Conservation (phyloP, 2,113 vertebrate genomes). For the Steatornis caripensis region DNA sequence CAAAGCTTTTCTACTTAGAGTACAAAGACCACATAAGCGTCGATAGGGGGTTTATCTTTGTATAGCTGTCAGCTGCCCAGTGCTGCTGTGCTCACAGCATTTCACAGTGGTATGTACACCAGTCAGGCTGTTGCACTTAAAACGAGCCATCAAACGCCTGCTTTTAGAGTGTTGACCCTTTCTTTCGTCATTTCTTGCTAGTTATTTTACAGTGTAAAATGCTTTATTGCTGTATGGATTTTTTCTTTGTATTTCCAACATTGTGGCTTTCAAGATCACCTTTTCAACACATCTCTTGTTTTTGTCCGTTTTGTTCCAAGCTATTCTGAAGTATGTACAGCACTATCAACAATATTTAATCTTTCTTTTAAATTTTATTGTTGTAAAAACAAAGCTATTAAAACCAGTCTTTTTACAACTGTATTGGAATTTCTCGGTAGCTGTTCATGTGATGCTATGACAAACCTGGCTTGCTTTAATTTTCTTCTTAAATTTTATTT, state of each 20-base stretch:
- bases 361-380: constrained; percentile 69
- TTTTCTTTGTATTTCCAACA: constrained; percentile 10
- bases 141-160: constrained; percentile 67
- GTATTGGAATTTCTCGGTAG: constrained; percentile 71
- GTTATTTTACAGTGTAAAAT: constrained; percentile 60
- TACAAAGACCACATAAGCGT: background rate
- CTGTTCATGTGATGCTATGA: constrained; percentile 67
- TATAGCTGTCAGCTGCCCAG: background rate
- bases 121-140: constrained; percentile 18
- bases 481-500: constrained; percentile 49
- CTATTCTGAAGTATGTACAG: constrained; percentile 73
- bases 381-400: constrained; percentile 70
- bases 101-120: background rate
- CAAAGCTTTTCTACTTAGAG: background rate
- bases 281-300: constrained; percentile 26
- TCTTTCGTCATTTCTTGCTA: constrained; percentile 62
- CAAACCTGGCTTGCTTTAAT: constrained; percentile 77
- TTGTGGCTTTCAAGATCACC: constrained; percentile 31
- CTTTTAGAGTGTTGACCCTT: constrained; percentile 58
- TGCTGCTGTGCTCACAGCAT: constrained; percentile 31
- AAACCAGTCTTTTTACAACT: constrained; percentile 68
- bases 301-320: constrained; percentile 67
- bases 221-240: constrained; percentile 40
- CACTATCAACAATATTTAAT: constrained; percentile 75
- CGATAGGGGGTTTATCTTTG: background rate